Evolutionary conservation across 1,140 invertebrate species (phyloP).

Genomic region (Drosophila azteca): DNA sequence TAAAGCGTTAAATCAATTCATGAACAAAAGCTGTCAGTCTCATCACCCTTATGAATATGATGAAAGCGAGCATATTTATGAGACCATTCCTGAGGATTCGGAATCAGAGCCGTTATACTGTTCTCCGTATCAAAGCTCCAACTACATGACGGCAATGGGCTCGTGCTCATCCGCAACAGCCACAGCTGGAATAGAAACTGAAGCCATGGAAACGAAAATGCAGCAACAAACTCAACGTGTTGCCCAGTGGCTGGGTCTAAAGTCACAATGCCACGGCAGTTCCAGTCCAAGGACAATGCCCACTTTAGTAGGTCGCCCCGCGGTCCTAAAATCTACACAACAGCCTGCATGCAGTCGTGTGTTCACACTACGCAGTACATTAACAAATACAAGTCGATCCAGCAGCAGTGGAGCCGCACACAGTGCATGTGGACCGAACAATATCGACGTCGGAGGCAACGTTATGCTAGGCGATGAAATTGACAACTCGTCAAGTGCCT

Average conservation of each 20-base stretch:
- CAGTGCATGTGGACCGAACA: slow-evolving; percentile 35
- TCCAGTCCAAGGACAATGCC: slow-evolving; percentile 17
- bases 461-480: slow-evolving; percentile 84
- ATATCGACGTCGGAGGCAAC: slow-evolving; percentile 18
- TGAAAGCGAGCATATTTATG: slow-evolving; percentile 87
- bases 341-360: slow-evolving; percentile 46
- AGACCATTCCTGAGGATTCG: slow-evolving; percentile 88
- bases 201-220: slow-evolving; percentile 53
- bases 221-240: slow-evolving; percentile 78
- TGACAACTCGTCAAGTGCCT: slow-evolving; percentile 89
- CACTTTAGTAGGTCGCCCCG: slow-evolving; percentile 30
- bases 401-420: slow-evolving; percentile 58
- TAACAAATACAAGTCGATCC: slow-evolving; percentile 66
- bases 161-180: slow-evolving; percentile 57
- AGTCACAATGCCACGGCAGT: slow-evolving; percentile 38
- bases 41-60: slow-evolving; percentile 53
- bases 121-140: slow-evolving; percentile 86
- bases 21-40: slow-evolving; percentile 11
- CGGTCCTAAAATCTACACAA: slow-evolving; percentile 15
- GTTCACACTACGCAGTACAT: slow-evolving; percentile 59
- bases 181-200: slow-evolving; percentile 30
- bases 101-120: slow-evolving; percentile 88
- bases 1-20: slow-evolving; percentile 11
- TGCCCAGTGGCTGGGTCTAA: slow-evolving; percentile 72
- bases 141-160: slow-evolving; percentile 69